Evolutionary conservation across 1,140 invertebrate species (phyloP), one percentile per base, ranked within the genome.

Genomic region (Drosophila equinoxialis): DNA sequence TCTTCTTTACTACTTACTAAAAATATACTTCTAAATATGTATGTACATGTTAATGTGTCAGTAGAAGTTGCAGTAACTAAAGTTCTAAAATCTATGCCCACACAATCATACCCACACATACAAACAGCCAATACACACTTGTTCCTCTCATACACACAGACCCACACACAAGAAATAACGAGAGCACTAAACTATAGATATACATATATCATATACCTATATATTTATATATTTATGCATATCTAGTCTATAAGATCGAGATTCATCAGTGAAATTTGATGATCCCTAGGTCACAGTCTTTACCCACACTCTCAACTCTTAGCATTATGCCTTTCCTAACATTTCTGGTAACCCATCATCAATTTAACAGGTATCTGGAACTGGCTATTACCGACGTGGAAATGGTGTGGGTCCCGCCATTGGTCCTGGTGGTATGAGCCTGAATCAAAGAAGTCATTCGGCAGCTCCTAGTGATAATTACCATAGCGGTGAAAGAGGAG

Each of bases 401-500:
- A 94, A 95, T 93, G 87, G 93, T 93, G 76, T 81, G 57, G 77
- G 79, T 37, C 68, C 77, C 14, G 63, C 77, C 61, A 85, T 91
- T 60, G 80, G 94, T 94, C 94, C 95, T 92, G 86, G 93, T 93
- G 78, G 93, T 68, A 91, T 91, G 90, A 90, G 91, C 78, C 76
- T 93, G 8, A 92, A 91, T 71, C 92, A 93, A 71, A 85, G 92
- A 37, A 93, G 92, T 73, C 92, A 93, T 65, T 93, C 92, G 45
- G 92, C 92, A 26, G 92, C 92, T 45, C 92, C 92, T 48, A 91
- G 91, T 51, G 92, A 93, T 60, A 81, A 77, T 65, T 92, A 92
- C 65, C 89, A 92, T 66, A 74, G 77, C 48, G 66, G 48, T 1
- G 72, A 67, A n/a, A 33, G 71, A 48, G 66, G 48, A 42, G 61